Percentiles rank a stretch among this genome's conserved stretches.
Evolutionary conservation across 2,888 invertebrate genomes (phyloP).

Genomic region (Alsophila aescularia): DNA sequence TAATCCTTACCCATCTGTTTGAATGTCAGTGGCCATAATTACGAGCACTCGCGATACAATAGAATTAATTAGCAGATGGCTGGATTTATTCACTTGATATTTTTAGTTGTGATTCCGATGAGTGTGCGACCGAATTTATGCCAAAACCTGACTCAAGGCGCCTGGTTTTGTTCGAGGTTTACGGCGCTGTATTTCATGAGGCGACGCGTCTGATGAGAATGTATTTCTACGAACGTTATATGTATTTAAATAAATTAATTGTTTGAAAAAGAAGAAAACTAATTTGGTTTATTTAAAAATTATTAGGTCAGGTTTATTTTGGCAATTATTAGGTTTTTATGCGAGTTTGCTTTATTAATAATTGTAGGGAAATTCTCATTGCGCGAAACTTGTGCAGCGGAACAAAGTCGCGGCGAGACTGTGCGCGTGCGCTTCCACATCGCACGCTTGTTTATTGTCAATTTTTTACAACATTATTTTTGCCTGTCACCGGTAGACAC

Average conservation of each 20-base stretch:
- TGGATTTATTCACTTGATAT: slow-evolving; percentile 48
- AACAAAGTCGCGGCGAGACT: slow-evolving; percentile 58
- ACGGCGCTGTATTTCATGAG: slow-evolving; percentile 18
- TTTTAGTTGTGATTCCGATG: slow-evolving; percentile 49
- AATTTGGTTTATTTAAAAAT: too few relatives aligned
- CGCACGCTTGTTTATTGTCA: slow-evolving; percentile 40
- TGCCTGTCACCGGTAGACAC: slow-evolving; percentile 34
- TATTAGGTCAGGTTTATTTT: too few relatives aligned
- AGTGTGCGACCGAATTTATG: slow-evolving; percentile 51
- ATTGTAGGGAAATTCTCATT: slow-evolving; percentile 7
- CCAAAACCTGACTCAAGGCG: slow-evolving; percentile 53
- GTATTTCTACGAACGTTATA: background rate
- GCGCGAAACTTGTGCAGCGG: slow-evolving; percentile 55
- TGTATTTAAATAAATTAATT: background rate
- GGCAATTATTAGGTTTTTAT: background rate
- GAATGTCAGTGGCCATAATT: slow-evolving; percentile 62
- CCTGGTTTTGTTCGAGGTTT: slow-evolving; percentile 37
- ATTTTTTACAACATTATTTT: slow-evolving; percentile 49
- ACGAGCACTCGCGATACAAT: slow-evolving; percentile 43
- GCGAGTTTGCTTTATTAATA: background rate
- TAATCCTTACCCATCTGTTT: slow-evolving; percentile 65
- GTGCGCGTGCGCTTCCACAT: slow-evolving; percentile 44
- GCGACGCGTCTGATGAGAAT: slow-evolving; percentile 8
- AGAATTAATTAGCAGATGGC: slow-evolving; percentile 41
- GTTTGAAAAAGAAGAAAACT: background rate